Evolutionary conservation across 2,113 vertebrate genomes (phyloP).

Genomic region (Ursus arctos): DNA sequence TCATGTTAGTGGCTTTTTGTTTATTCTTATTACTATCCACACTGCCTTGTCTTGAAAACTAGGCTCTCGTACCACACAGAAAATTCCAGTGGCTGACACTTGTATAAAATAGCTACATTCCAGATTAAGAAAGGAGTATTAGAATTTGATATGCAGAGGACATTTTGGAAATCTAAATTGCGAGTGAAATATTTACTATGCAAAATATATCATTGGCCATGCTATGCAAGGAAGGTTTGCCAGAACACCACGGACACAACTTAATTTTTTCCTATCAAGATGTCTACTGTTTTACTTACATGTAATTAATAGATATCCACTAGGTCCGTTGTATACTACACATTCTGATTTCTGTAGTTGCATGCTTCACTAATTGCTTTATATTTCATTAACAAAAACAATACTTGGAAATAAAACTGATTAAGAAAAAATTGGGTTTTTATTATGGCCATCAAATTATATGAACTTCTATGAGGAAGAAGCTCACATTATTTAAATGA

Average conservation of each 20-base stretch:
- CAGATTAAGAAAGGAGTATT: neutral
- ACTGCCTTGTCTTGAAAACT: conserved; percentile 24
- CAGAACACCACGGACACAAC: neutral
- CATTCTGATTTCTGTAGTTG: neutral
- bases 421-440: conserved; percentile 6
- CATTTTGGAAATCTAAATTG: conserved; percentile 2
- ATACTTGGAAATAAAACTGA: conserved; percentile 25
- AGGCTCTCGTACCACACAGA: neutral
- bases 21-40: neutral
- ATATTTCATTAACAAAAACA: neutral
- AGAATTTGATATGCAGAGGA: neutral
- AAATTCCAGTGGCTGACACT: neutral
- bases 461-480: neutral
- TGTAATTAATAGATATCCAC: neutral
- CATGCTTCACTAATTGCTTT: neutral
- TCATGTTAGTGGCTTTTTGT: neutral
- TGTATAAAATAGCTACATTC: neutral
- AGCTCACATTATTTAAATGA: neutral
- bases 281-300: neutral
- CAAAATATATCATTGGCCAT: neutral
- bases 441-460: neutral
- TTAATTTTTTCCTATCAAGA: neutral
- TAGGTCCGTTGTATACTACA: neutral
- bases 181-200: neutral
- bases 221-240: neutral